A percentile compares a stretch with the other conserved stretches of the same genome.
These are phyloP conservation scores for Zaprionus bogoriensis DNA, from an alignment of 2,888 invertebrate species.

Conservation along the genomic window DNA sequence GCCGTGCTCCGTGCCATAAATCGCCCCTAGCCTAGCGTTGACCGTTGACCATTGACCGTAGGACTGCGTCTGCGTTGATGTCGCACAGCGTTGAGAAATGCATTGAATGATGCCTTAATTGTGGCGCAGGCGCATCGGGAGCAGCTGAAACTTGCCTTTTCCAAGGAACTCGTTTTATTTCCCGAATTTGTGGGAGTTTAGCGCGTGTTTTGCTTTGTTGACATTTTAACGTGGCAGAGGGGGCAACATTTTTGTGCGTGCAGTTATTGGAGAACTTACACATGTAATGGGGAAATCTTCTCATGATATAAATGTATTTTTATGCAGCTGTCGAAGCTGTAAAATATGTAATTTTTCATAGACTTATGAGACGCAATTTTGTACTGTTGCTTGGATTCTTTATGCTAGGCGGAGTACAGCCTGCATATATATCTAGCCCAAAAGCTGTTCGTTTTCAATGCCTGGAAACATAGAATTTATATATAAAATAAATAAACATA, in stretches of 20 bases:
- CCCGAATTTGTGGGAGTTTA: constrained; percentile 64
- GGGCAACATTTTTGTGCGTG: constrained; percentile 23
- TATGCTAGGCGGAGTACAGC: too few relatives aligned
- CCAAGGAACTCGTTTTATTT: constrained; percentile 31
- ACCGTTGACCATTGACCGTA: constrained; percentile 28
- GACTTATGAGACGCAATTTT: too few relatives aligned
- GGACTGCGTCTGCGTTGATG: constrained; percentile 8
- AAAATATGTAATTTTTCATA: too few relatives aligned
- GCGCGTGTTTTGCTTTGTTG: constrained; percentile 29
- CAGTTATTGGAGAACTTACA: constrained; percentile 19
- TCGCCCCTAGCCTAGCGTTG: constrained; percentile 50
- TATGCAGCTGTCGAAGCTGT: too few relatives aligned
- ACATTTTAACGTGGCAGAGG: too few relatives aligned
- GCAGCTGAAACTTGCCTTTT: constrained; percentile 66
- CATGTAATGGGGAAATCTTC: constrained; percentile 30
- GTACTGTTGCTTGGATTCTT: too few relatives aligned
- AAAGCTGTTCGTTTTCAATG: too few relatives aligned
- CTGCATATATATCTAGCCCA: too few relatives aligned
- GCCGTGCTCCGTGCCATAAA: constrained; percentile 61
- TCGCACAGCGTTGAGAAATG: constrained; percentile 44
- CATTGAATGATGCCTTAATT: constrained; percentile 76
- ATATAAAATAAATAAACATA: too few relatives aligned
- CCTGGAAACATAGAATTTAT: too few relatives aligned
- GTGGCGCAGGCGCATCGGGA: constrained; percentile 36
- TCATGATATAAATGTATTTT: too few relatives aligned